A percentile compares a stretch with the other conserved stretches of the same genome.
Conservation (phyloP, 92 coral and sea anemone species). For the Phenganax marumi region DNA sequence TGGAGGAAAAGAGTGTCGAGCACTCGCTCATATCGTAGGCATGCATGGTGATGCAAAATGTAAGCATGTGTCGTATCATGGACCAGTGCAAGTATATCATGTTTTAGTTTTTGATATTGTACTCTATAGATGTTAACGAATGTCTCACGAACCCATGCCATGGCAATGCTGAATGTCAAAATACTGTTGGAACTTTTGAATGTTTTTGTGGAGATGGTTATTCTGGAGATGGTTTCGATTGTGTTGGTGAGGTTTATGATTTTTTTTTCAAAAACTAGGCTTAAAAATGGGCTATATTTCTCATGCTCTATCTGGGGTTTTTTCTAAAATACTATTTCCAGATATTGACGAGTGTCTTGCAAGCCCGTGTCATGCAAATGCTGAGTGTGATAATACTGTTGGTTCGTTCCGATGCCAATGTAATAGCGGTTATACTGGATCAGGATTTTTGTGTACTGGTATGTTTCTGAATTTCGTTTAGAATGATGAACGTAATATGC, state of each 20-base stretch:
- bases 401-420: constrained; percentile 43
- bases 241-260: constrained; percentile 44
- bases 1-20: too few species aligned
- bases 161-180: constrained; percentile 54
- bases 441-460: constrained; percentile 33
- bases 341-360: constrained; percentile 50
- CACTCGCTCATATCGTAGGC: too few species aligned
- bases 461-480: not conserved
- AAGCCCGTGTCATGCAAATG: constrained; percentile 40
- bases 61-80: too few species aligned
- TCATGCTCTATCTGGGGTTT: not conserved
- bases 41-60: too few species aligned
- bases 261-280: too few species aligned
- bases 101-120: not conserved
- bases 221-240: constrained; percentile 49
- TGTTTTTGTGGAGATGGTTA: constrained; percentile 53
- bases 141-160: constrained; percentile 46
- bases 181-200: constrained; percentile 51
- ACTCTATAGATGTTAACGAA: constrained; percentile 56
- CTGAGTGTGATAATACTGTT: constrained; percentile 38
- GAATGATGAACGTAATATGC: not conserved
- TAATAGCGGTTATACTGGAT: constrained; percentile 28
- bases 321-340: not conserved
- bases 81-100: too few species aligned
- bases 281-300: too few species aligned